Base-by-base conservation (phyloP, 2,888 invertebrate genomes). In the Ichneumon xanthorius region DNA sequence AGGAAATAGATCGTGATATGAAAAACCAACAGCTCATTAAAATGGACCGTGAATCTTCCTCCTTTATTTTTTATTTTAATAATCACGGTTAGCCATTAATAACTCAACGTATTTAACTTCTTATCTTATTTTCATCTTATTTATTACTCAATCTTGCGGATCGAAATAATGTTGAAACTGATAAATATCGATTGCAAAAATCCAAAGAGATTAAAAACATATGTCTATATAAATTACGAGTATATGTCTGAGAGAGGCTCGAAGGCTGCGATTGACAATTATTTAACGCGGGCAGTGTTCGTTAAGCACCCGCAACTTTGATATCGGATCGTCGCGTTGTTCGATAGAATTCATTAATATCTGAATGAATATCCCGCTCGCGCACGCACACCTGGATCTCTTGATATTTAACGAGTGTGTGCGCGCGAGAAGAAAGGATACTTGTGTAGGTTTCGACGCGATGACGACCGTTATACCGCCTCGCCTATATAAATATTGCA, bases 321-420 rank as follows among this genome's bases (percentile, higher is more conserved):
- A 48, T 68, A 48, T 45, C 71, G 53, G 33, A 33, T 71, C 40
- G 67, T 92, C 92, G 91, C 92, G 92, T 91, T 91, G 91, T 89
- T 86, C 89, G 89, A 85, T 90, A 58, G 88, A 92, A 91, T 92
- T 92, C 92, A 92, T 92, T 90, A 91, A 92, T 90, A 88, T 89
- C 86, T 67, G 67, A 58, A 63, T 33, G 40, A 82, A 71, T 77
- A 80, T 82, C 83, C 72, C 55, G 80, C 80, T 80, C 68, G 70
- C 67, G 80, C 82, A 88, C 84, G 79, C 76, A 86, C 83, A 63
- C 70, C 30, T 73, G 77, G 33, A 53, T n/a, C 58, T n/a, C 14
- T 16, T 4, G 37, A 72, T 26, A 30, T 14, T 53, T 11, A 19
- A 30, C 33, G 19, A 14, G n/a, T 33, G 22, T 80, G 40, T 30